A percentile compares a stretch with the other conserved stretches of the same genome.
Evolutionary conservation across 2,113 vertebrate species (phyloP).

Genomic region (Chaetops frenatus): DNA sequence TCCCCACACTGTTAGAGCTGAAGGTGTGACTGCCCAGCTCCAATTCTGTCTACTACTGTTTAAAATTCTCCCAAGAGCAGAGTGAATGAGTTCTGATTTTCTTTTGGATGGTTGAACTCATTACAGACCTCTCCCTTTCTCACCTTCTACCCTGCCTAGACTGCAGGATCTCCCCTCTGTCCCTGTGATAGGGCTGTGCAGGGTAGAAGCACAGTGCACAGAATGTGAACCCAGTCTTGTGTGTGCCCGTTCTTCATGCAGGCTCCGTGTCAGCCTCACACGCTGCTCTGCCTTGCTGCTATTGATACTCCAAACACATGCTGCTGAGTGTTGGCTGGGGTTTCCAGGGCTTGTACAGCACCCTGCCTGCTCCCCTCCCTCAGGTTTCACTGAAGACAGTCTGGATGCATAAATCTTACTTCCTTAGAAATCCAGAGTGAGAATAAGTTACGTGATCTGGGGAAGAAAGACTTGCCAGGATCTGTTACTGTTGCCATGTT

Average conservation of each 20-base stretch:
- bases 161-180: not conserved
- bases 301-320: not conserved
- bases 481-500: not conserved
- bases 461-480: not conserved
- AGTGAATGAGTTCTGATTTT: not conserved
- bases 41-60: not conserved
- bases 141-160: no score
- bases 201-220: rapidly evolving
- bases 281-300: not conserved
- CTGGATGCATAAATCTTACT: not conserved
- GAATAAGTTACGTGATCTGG: not conserved
- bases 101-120: not conserved
- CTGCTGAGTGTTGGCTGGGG: not conserved
- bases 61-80: not conserved
- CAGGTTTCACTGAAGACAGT: not conserved
- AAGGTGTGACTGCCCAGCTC: not conserved
- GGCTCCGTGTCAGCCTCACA: not conserved
- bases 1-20: not conserved
- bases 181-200: not conserved
- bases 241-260: rapidly evolving
- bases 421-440: not conserved
- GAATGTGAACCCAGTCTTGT: rapidly evolving
- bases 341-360: not conserved
- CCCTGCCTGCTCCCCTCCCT: not conserved
- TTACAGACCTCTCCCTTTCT: not conserved